A percentile compares a stretch with the other conserved stretches of the same genome.
phyloP scores from a whole-genome alignment of 1,140 invertebrate species.

The Drosophila kurseongensis region DNA sequence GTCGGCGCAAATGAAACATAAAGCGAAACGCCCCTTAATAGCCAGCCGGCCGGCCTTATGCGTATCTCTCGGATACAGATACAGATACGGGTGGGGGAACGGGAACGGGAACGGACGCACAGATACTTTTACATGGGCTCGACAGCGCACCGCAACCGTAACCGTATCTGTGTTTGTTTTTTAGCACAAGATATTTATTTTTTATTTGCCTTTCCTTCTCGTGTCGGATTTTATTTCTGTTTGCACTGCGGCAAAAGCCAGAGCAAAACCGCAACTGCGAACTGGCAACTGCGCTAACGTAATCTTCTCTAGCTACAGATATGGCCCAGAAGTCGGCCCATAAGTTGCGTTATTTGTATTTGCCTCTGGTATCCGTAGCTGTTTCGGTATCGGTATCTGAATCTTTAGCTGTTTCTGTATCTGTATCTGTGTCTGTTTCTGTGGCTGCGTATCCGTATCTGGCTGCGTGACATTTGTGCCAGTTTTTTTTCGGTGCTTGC shows the following conservation, averaged over 20 bases:
- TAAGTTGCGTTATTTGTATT: slow-evolving; percentile 37
- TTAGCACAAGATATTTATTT: slow-evolving; percentile 70
- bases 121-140: slow-evolving; percentile 12
- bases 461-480: slow-evolving; percentile 53
- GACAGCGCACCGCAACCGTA: slow-evolving; percentile 52
- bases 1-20: slow-evolving; percentile 83
- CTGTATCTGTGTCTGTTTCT: slow-evolving; percentile 41
- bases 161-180: slow-evolving; percentile 77
- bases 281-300: slow-evolving; percentile 64
- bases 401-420: slow-evolving; percentile 23
- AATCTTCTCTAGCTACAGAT: slow-evolving; percentile 71
- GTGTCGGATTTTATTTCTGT: slow-evolving; percentile 63
- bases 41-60: slow-evolving; percentile 63
- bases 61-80: slow-evolving; percentile 70
- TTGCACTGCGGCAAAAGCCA: slow-evolving; percentile 52
- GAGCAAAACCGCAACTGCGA: slow-evolving; percentile 61
- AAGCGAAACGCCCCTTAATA: slow-evolving; percentile 83
- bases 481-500: slow-evolving; percentile 52
- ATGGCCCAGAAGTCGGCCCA: slow-evolving; percentile 43
- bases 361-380: slow-evolving; percentile 26
- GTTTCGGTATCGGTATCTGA: slow-evolving; percentile 48
- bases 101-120: slow-evolving; percentile 9
- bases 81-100: neutral
- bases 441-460: slow-evolving; percentile 44
- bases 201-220: slow-evolving; percentile 33